Conservation (phyloP, 2,113 vertebrate genomes). For the Mobula birostris region DNA sequence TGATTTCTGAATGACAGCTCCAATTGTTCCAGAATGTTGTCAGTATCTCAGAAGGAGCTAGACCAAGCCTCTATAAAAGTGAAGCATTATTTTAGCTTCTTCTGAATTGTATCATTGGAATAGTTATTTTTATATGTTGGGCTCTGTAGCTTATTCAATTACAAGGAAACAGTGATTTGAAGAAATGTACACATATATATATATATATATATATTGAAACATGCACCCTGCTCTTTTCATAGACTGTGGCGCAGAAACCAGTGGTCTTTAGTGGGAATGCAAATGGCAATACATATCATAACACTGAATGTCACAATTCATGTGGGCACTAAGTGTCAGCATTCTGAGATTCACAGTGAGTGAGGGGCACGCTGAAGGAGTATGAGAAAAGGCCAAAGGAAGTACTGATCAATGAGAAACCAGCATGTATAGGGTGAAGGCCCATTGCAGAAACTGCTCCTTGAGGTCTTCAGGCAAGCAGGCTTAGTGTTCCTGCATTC, state of each 20-base stretch:
- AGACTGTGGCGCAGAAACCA: neutral
- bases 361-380: neutral
- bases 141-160: neutral
- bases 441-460: neutral
- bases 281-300: neutral
- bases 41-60: neutral
- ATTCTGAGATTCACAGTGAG: too few species aligned
- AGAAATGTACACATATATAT: neutral
- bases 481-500: slow-evolving; percentile 25
- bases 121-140: neutral
- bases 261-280: neutral
- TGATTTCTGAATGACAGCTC: neutral
- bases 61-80: neutral
- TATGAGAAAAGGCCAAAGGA: slow-evolving; percentile 16
- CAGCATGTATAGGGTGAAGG: slow-evolving; percentile 5
- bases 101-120: neutral
- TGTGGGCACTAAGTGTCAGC: neutral
- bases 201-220: neutral
- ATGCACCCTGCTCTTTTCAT: neutral
- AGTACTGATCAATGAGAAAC: neutral
- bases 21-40: neutral
- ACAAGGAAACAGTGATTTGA: neutral
- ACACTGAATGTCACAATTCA: neutral
- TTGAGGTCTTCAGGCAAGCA: neutral
- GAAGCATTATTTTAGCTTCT: neutral